Evolutionary conservation across 2,888 invertebrate genomes (phyloP).

Genomic region (Ichneumoninae sp.): DNA sequence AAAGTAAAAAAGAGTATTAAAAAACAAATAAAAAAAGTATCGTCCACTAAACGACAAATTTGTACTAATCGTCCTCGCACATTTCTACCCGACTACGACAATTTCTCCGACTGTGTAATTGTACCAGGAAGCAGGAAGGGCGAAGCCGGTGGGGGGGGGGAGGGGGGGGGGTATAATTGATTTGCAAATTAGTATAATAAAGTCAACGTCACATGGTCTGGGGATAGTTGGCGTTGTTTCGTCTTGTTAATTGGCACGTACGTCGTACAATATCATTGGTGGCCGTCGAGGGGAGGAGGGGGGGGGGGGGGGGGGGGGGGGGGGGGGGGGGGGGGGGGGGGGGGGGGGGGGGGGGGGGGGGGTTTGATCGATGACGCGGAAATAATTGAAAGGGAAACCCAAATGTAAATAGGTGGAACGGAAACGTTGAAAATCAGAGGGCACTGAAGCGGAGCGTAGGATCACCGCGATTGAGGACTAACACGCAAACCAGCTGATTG

Average conservation of each 20-base stretch:
- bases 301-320: too few species aligned
- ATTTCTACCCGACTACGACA: not conserved
- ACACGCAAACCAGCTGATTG: slow-evolving; percentile 29
- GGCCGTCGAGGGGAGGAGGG: too few species aligned
- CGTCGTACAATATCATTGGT: not conserved
- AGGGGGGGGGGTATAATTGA: not conserved
- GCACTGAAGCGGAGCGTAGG: slow-evolving; percentile 6
- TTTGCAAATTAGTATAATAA: slow-evolving; percentile 30
- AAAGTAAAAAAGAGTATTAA: too few species aligned
- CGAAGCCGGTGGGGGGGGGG: not conserved
- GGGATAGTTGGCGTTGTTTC: not conserved
- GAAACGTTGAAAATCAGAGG: slow-evolving; percentile 14
- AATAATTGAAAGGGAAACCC: slow-evolving; percentile 54
- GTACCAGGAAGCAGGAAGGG: not conserved
- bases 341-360: too few species aligned
- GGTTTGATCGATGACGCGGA: slow-evolving; percentile 44
- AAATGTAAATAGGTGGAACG: slow-evolving; percentile 21
- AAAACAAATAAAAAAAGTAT: not conserved
- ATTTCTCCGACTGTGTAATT: not conserved
- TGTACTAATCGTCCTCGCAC: not conserved
- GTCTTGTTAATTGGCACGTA: slow-evolving; percentile 27
- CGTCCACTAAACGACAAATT: not conserved
- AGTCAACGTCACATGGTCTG: not conserved
- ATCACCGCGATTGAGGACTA: slow-evolving; percentile 20
- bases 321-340: too few species aligned